Base-by-base conservation (phyloP, 2,888 invertebrate species). In the Torymus aiolomorphi region DNA sequence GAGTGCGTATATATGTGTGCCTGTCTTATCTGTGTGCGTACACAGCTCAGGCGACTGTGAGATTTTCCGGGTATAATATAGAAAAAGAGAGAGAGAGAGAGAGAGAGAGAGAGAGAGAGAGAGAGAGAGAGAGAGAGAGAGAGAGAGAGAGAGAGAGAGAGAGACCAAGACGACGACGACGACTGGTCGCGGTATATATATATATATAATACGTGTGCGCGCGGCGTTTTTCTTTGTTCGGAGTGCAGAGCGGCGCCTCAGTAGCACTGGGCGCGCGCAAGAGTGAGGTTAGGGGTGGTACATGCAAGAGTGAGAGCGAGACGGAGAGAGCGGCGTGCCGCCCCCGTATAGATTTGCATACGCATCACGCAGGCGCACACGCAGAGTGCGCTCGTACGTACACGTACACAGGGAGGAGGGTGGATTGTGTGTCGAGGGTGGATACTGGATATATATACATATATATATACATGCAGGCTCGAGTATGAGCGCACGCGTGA, bases 401-500 rank as follows among this genome's bases (percentile, higher is more conserved):
- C 20, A 20, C 20, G 20, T 20, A 20, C 2, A 31, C 3, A 3
- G 31, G 1, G 42, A 42, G 42, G 42, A 42, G 42, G 42, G 42
- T 42, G 42, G 42, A 42, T 42, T 8, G 42, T 42, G 42, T 42
- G 42, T 8, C 42, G 42, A 42, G 42, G 42, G 42, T 42, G 42
- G 42, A 42, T 61, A 67, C 11, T n/a, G n/a, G n/a, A 73, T 73
- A 78, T 52, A 75, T 70, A 65, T 59, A 57, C 62, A 67, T 12
- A 73, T 73, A 78, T 52, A 75, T 70, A 65, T 59, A 57, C 62
- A 18, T 18, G 42, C 42, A 42, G 42, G 42, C 42, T 42, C 42
- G 8, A 24, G 20, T 63, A 82, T 82, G 82, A 82, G 82, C 79
- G 82, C 77, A 74, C 74, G 79, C 82, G 82, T 82, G 61, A 81